Evolutionary conservation across 2,888 invertebrate species (phyloP), one percentile per base, ranked within the genome.

Genomic region (Drosophila neotestacea): DNA sequence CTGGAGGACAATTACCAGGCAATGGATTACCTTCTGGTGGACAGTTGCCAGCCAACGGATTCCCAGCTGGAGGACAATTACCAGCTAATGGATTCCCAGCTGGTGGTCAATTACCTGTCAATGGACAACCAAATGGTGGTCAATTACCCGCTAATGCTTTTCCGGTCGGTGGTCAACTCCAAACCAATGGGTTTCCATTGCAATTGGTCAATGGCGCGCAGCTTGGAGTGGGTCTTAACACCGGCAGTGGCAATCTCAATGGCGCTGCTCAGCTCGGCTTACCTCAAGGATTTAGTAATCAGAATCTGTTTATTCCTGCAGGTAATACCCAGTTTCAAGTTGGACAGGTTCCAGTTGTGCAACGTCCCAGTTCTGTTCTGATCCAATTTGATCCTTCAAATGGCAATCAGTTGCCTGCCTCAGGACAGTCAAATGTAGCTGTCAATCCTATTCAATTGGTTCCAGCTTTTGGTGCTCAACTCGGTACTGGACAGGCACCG

Each of bases 311-410:
- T n/a, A 52, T 38, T 42, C 79, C 79, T 4, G 68, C 77, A 10
- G 50, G 61, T n/a, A 68, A 59, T 13, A 66, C 47, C 2, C 81
- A 81, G 46, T 30, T 71, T 28, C 41, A 51, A 9, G 44, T 70
- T 0, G 54, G 51, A 11, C 56, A 38, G 46, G 13, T 55, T 3
- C 67, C 68, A n/a, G 67, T 58, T 10, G 58, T 39, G 0, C 73
- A 55, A 28, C 62, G 73, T 16, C 68, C 73, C 3, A 62, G 61
- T 5, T 60, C 75, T 1, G 75, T 76, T 5, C 30, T 74, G 1
- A 78, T 78, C 6, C 77, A 77, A 7, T 62, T 68, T 22, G 79
- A 81, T 59, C 84, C 81, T 0, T 52, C 77, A 0, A 39, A 73
- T 4, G 73, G 86, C 3, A 66, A 22, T 0, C 79, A 79, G 39